phyloP scores from a whole-genome alignment of 2,888 invertebrate species.

The Drosophila limbata region DNA sequence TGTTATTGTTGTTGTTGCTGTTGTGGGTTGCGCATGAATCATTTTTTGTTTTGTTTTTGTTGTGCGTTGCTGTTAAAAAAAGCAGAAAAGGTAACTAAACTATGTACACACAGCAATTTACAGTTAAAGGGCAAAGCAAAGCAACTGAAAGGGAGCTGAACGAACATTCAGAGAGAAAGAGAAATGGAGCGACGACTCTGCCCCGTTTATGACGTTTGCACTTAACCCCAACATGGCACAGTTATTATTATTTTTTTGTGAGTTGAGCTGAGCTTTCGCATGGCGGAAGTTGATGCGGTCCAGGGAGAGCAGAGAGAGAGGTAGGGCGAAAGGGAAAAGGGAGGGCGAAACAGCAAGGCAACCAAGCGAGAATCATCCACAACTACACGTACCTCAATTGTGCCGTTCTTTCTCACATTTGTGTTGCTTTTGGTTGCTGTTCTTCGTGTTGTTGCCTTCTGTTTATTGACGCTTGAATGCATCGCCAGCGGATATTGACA shows the following conservation, averaged over 20 bases:
- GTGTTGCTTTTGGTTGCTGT: conserved; percentile 16
- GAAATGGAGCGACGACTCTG: conserved; percentile 61
- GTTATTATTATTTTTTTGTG: conserved; percentile 57
- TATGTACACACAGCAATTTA: conserved; percentile 51
- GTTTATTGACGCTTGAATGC: conserved; percentile 72
- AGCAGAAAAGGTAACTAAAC: conserved; percentile 50
- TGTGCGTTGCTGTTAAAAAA: conserved; percentile 43
- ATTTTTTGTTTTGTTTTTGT: conserved; percentile 56
- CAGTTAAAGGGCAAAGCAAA: conserved; percentile 61
- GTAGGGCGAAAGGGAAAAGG: not conserved
- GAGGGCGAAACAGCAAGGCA: conserved; percentile 18
- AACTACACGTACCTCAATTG: conserved; percentile 17
- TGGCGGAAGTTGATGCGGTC: conserved; percentile 42
- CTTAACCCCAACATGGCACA: conserved; percentile 77
- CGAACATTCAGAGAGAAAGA: conserved; percentile 14
- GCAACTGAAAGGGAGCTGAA: conserved; percentile 13
- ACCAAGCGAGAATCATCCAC: conserved; percentile 54
- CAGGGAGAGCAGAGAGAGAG: not conserved
- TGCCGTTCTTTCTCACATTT: conserved; percentile 43
- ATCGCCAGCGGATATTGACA: conserved; percentile 72
- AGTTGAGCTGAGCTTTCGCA: conserved; percentile 46
- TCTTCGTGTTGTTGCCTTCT: conserved; percentile 26
- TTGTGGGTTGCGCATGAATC: conserved; percentile 76
- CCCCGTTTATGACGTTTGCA: conserved; percentile 75
- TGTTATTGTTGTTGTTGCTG: conserved; percentile 28